Base-by-base conservation (phyloP, 2,888 invertebrate genomes). In the Gortyna flavago region DNA sequence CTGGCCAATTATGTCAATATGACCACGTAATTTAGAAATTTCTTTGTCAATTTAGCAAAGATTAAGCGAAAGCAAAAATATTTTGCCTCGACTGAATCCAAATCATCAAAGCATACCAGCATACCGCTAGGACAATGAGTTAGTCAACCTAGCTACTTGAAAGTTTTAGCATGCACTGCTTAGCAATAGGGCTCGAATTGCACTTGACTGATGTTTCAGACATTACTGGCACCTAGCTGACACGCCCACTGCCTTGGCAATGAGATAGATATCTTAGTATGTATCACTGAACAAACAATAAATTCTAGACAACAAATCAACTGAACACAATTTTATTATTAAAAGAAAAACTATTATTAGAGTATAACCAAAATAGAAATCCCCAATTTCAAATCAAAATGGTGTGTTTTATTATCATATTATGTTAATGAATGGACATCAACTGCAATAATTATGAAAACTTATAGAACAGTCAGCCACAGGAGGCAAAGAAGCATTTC, bases 141-240 rank as follows among this genome's bases (percentile, higher is more conserved):
- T n/a, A 59, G 29, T 7, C 25, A 32, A 62, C 25, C 7, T 29
- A 72, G 18, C 35, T 71, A 38, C 59, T 79, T 74, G 32, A 68
- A 68, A 83, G 41, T 72, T 68, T 29, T 57, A n/a, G n/a, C 79
- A 82, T 71, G 71, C 29, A 69, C n/a, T 25, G 18, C 59, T 35
- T 64, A 68, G 59, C 73, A 61, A 29, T 35, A 73, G 62, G 59
- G 18, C 72, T 82, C 29, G 11, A 82, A 70, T 72, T 77, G 61
- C 16, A 82, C 29, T 62, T 77, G 72, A 72, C 68, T 71, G 41
- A 64, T 71, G 57, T 73, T 51, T 59, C 70, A 82, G n/a, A 64
- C 51, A 74, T 78, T 73, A 73, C 70, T 82, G 57, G 66, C 83
- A 81, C 48, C 66, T 69, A 73, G 54, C 48, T 69, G 25, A 41